Evolutionary conservation across 1,140 invertebrate species (phyloP).

Genomic region (Macrosteles quadrilineatus): DNA sequence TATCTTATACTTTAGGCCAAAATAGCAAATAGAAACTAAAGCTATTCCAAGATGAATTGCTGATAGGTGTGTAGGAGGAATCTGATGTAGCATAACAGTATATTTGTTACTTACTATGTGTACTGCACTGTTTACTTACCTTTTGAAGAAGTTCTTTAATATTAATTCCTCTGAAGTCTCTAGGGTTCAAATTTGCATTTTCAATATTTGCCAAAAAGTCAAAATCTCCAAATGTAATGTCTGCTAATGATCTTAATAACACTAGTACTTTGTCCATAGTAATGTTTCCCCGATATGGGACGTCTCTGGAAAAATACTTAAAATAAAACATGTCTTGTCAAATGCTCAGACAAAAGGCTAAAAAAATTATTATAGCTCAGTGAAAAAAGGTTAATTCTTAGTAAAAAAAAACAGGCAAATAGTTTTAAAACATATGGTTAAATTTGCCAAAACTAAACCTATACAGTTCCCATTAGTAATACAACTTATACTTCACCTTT

Average conservation of each 20-base stretch:
- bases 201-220: conserved; percentile 38
- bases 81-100: too few species aligned
- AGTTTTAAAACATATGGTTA: neutral
- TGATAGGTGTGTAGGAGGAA: too few species aligned
- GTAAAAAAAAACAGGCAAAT: neutral
- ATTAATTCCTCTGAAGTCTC: conserved; percentile 29
- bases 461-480: neutral
- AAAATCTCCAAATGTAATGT: conserved; percentile 41
- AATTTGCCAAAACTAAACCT: too few species aligned
- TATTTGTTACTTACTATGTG: too few species aligned
- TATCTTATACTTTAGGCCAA: too few species aligned
- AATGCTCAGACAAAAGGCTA: too few species aligned
- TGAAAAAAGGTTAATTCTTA: neutral
- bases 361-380: too few species aligned
- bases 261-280: conserved; percentile 24
- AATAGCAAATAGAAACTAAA: too few species aligned
- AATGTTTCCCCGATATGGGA: conserved; percentile 14
- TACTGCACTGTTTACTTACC: conserved; percentile 32
- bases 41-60: too few species aligned
- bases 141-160: conserved; percentile 35
- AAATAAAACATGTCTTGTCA: too few species aligned
- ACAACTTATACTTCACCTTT: neutral
- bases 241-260: conserved; percentile 37
- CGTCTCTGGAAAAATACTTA: conserved; percentile 23
- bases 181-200: conserved; percentile 15